These are phyloP conservation scores for Microcebus jonahi DNA, from an alignment of 2,113 vertebrate genomes.

Conservation along the genomic window DNA sequence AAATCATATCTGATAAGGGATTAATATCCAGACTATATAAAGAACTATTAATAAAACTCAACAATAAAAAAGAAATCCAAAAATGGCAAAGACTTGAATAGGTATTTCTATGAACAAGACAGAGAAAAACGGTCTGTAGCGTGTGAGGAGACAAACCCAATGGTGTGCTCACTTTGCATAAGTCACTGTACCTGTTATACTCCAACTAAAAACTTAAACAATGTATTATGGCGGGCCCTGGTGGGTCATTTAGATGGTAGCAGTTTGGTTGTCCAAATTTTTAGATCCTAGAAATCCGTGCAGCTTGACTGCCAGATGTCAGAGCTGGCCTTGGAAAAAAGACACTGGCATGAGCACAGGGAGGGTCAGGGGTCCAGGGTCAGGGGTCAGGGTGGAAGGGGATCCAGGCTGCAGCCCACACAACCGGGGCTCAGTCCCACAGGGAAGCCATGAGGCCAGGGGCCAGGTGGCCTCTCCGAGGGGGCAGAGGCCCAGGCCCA, in stretches of 20 bases:
- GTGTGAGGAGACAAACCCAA: not conserved
- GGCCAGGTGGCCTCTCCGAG: not conserved
- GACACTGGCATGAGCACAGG: not conserved
- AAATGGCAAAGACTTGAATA: not conserved
- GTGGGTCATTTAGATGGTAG: not conserved
- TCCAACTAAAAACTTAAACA: not conserved
- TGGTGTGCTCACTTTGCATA: not conserved
- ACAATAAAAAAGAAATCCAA: not conserved
- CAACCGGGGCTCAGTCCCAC: not conserved
- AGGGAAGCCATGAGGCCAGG: not conserved
- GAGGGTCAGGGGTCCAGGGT: not conserved
- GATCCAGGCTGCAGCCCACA: not conserved
- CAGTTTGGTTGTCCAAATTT: not conserved
- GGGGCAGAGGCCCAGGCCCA: not conserved
- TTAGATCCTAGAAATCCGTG: not conserved
- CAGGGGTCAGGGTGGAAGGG: not conserved
- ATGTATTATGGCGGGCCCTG: accelerated
- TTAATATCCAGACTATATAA: not conserved
- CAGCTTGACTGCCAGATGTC: not conserved
- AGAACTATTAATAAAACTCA: not conserved
- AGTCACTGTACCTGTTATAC: not conserved
- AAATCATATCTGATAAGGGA: not conserved
- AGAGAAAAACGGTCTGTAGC: not conserved
- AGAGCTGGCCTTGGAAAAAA: not conserved
- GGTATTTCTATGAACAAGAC: not conserved